These are phyloP conservation scores for Danaus melanippus DNA, from an alignment of 1,140 invertebrate genomes.

Conservation along the genomic window DNA sequence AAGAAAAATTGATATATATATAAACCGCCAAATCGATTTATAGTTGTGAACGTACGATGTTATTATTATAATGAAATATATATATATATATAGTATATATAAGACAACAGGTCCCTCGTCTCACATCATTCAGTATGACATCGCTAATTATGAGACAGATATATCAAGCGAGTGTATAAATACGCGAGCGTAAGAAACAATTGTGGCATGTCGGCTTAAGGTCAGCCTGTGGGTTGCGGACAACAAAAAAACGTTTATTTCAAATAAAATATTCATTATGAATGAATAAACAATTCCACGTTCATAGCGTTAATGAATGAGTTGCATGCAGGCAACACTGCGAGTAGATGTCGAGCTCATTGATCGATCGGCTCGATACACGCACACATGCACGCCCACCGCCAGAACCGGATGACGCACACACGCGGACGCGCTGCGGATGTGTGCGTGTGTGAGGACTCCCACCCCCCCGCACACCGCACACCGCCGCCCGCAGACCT, in stretches of 20 bases:
- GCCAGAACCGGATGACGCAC: constrained; percentile 60
- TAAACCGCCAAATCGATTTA: no score
- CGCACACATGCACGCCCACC: constrained; percentile 40
- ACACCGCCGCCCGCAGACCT: constrained; percentile 47
- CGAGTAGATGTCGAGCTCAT: constrained; percentile 64
- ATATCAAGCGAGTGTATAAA: no score
- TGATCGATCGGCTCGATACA: constrained; percentile 66
- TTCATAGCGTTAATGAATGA: constrained; percentile 72
- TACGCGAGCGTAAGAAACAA: constrained; percentile 2
- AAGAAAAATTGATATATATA: no score
- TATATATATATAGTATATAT: no score
- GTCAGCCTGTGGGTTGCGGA: constrained; percentile 33
- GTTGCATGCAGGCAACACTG: constrained; percentile 64
- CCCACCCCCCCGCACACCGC: constrained; percentile 60
- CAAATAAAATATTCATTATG: constrained; percentile 66
- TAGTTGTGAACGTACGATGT: no score
- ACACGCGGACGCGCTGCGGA: constrained; percentile 18
- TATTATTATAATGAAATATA: no score
- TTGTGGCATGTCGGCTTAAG: constrained; percentile 20
- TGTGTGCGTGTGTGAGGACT: constrained; percentile 58
- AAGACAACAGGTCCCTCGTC: no score
- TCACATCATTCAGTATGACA: no score
- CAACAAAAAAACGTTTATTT: constrained; percentile 51
- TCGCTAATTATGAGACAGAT: no score
- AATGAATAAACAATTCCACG: constrained; percentile 71